phyloP scores from a whole-genome alignment of 2,888 invertebrate genomes.

The Noctua comes region DNA sequence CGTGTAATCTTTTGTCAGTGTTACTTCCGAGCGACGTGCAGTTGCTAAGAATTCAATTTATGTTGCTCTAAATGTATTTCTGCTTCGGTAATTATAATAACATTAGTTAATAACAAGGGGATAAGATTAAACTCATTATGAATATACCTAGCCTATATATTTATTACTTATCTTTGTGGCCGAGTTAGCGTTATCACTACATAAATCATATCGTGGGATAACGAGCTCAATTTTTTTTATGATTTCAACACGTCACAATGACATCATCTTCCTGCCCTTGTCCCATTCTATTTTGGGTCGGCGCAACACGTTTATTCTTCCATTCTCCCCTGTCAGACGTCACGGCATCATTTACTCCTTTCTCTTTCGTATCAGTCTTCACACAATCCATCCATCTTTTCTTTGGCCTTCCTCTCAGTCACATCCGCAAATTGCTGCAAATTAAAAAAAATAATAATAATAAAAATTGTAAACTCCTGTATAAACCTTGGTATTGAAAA shows the following conservation, averaged over 20 bases:
- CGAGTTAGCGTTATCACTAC: slow-evolving; percentile 45
- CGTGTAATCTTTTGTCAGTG: neutral
- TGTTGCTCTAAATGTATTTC: neutral
- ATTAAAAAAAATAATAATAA: too few species aligned
- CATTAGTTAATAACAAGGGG: slow-evolving; percentile 23
- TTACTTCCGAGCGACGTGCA: neutral
- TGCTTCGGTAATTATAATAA: slow-evolving; percentile 23
- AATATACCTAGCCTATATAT: slow-evolving; percentile 7
- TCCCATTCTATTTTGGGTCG: too few species aligned
- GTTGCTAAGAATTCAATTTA: neutral
- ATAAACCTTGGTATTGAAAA: neutral
- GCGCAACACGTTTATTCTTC: too few species aligned
- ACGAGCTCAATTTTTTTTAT: neutral
- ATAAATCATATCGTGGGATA: slow-evolving; percentile 31
- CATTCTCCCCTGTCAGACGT: too few species aligned
- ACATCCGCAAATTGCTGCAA: too few species aligned
- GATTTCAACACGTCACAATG: slow-evolving; percentile 11
- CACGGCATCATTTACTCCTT: too few species aligned
- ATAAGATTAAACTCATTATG: slow-evolving; percentile 26
- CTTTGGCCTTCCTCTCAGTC: too few species aligned
- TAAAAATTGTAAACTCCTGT: neutral
- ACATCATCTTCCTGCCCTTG: too few species aligned
- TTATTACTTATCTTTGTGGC: slow-evolving; percentile 47
- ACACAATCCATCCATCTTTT: too few species aligned
- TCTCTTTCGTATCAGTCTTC: too few species aligned